Percentiles rank a stretch among this genome's conserved stretches.
Evolutionary conservation across 2,888 invertebrate genomes (phyloP).

Genomic region (Drosophila heteroneura): DNA sequence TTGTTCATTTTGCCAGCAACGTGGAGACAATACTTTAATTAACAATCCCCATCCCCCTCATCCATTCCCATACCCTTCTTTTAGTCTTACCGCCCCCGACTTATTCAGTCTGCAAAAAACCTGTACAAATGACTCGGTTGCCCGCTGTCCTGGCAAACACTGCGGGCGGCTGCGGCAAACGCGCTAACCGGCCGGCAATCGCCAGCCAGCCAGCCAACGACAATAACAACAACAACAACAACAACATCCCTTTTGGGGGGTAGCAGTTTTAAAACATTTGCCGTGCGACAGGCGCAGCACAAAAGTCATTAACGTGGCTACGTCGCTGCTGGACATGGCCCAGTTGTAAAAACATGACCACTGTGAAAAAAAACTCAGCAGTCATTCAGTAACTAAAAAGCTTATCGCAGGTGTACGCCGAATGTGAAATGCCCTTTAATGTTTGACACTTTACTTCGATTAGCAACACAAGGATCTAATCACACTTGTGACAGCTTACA

Average conservation of each 20-base stretch:
- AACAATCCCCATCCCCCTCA: slow-evolving; percentile 73
- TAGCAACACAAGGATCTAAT: background rate
- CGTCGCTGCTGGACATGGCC: slow-evolving; percentile 75
- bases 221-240: slow-evolving; percentile 39
- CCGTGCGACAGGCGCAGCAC: slow-evolving; percentile 77
- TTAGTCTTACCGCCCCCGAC: slow-evolving; percentile 38
- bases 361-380: slow-evolving; percentile 75
- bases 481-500: background rate
- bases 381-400: slow-evolving; percentile 54
- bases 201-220: slow-evolving; percentile 47
- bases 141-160: slow-evolving; percentile 75
- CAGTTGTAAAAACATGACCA: slow-evolving; percentile 80
- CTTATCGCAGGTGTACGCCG: slow-evolving; percentile 3
- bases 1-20: slow-evolving; percentile 81
- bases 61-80: background rate
- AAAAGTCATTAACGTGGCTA: slow-evolving; percentile 80
- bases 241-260: slow-evolving; percentile 24
- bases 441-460: background rate
- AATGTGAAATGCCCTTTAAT: slow-evolving; percentile 36
- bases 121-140: slow-evolving; percentile 80
- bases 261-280: slow-evolving; percentile 79
- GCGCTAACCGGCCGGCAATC: slow-evolving; percentile 73
- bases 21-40: slow-evolving; percentile 83
- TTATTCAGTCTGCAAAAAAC: slow-evolving; percentile 58
- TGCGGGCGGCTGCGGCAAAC: slow-evolving; percentile 71